Evolutionary conservation across 2,797 vertebrate species (phyloP).

Genomic region (Scarus forsteni): DNA sequence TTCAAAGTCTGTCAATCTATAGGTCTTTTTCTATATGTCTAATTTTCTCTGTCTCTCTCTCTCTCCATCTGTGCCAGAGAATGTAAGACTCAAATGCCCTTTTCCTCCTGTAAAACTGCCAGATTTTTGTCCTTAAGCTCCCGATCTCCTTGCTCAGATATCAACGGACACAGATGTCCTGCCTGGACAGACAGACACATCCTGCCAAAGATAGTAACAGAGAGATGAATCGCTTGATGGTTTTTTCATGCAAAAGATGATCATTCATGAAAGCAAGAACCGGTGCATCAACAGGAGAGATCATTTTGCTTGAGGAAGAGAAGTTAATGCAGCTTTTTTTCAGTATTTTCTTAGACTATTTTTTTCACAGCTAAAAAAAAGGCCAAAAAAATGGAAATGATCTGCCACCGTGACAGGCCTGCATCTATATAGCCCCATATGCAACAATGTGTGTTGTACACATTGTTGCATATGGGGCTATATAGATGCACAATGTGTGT

Average conservation of each 20-base stretch:
- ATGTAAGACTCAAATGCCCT: slow-evolving; percentile 63
- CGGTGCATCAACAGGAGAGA: slow-evolving; percentile 5
- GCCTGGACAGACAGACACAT: slow-evolving; percentile 57
- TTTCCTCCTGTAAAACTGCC: slow-evolving; percentile 70
- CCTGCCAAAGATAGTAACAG: slow-evolving; percentile 64
- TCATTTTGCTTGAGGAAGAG: not conserved
- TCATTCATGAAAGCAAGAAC: slow-evolving; percentile 32
- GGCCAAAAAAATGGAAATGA: slow-evolving; percentile 32
- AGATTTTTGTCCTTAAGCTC: slow-evolving; percentile 58
- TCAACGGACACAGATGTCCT: slow-evolving; percentile 72
- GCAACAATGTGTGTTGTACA: no score
- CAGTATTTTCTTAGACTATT: slow-evolving; percentile 2
- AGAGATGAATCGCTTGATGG: slow-evolving; percentile 60
- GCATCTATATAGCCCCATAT: no score
- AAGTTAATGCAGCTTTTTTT: not conserved
- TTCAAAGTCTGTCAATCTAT: slow-evolving; percentile 13
- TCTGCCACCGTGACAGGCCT: slow-evolving; percentile 4
- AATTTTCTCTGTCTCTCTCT: slow-evolving; percentile 16
- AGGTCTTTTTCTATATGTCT: slow-evolving; percentile 19
- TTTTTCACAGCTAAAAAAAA: slow-evolving; percentile 9
- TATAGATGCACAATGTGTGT: no score
- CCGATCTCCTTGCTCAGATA: slow-evolving; percentile 67
- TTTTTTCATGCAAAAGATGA: slow-evolving; percentile 34
- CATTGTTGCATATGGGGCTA: no score
- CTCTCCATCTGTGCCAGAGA: slow-evolving; percentile 40